Evolutionary conservation across 37 sponge, comb jelly and placozoan genomes (phyloP).

Genomic region (Chondrosia reniformis): DNA sequence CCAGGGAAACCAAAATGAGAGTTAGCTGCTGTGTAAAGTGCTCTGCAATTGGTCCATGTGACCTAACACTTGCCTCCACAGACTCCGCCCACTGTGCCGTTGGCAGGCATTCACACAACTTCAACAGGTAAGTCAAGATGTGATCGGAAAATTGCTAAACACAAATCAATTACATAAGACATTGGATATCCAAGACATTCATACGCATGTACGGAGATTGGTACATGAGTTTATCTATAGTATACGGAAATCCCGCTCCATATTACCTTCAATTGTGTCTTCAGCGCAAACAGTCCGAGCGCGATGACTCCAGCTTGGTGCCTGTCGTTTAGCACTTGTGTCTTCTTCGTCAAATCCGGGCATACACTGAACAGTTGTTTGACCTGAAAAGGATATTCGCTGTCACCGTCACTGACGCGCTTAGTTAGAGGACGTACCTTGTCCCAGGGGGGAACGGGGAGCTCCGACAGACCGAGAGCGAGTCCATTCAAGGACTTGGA

Average conservation of each 20-base stretch:
- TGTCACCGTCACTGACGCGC: background rate
- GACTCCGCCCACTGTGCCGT: conserved; percentile 44
- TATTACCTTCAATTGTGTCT: conserved; percentile 28
- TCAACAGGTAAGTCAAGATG: conserved; percentile 39
- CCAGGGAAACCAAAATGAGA: conserved; percentile 38
- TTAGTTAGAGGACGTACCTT: conserved; percentile 32
- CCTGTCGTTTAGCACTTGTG: conserved; percentile 27
- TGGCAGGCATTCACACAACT: conserved; percentile 18
- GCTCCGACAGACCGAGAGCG: conserved; percentile 31
- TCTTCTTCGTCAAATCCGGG: conserved; percentile 21
- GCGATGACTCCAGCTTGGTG: conserved; percentile 45
- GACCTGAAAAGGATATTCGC: conserved; percentile 49
- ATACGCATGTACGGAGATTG: background rate
- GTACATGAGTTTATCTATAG: background rate
- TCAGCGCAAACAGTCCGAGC: conserved; percentile 53
- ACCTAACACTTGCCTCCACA: conserved; percentile 19
- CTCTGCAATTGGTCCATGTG: conserved; percentile 53
- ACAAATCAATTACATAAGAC: background rate
- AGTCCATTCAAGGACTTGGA: conserved; percentile 31
- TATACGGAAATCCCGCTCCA: no score
- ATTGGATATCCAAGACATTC: background rate
- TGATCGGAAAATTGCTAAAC: conserved; percentile 18
- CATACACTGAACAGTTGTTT: conserved; percentile 43
- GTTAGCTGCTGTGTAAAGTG: conserved; percentile 43
- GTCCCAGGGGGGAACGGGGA: conserved; percentile 16